phyloP scores from a whole-genome alignment of 1,140 invertebrate genomes.

The Aphaenogaster ashmeadi region DNA sequence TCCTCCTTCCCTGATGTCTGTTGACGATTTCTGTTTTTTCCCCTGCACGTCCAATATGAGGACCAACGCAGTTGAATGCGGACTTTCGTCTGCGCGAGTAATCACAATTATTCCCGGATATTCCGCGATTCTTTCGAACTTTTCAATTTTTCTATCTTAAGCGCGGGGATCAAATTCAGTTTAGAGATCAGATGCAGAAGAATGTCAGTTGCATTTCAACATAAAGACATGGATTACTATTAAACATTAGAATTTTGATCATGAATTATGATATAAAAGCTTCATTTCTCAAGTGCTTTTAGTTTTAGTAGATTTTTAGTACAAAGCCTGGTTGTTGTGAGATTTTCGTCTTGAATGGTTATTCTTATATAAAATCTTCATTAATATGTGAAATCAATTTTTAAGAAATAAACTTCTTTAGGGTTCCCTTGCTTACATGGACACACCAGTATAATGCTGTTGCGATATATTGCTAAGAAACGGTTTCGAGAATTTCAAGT shows the following conservation, averaged over 20 bases:
- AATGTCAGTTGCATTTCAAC: neutral
- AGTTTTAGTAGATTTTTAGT: neutral
- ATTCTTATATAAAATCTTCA: neutral
- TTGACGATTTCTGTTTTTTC: slow-evolving; percentile 22
- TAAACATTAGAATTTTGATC: neutral
- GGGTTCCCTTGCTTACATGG: neutral
- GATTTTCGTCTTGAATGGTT: neutral
- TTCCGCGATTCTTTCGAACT: neutral
- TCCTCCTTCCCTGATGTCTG: neutral
- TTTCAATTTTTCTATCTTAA: neutral
- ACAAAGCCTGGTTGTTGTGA: neutral
- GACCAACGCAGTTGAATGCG: neutral
- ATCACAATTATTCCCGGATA: slow-evolving; percentile 11
- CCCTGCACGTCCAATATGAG: neutral
- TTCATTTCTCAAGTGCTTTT: neutral
- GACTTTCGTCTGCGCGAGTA: neutral
- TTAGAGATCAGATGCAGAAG: neutral
- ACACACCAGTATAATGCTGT: neutral
- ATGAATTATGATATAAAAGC: neutral
- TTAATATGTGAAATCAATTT: neutral
- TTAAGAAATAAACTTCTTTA: neutral
- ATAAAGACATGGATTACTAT: neutral
- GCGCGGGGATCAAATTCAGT: neutral
- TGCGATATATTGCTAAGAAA: slow-evolving; percentile 18
- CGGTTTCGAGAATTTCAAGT: slow-evolving; percentile 16